Base-by-base conservation (phyloP, 1,140 invertebrate species). In the Bombus pyrosoma region DNA sequence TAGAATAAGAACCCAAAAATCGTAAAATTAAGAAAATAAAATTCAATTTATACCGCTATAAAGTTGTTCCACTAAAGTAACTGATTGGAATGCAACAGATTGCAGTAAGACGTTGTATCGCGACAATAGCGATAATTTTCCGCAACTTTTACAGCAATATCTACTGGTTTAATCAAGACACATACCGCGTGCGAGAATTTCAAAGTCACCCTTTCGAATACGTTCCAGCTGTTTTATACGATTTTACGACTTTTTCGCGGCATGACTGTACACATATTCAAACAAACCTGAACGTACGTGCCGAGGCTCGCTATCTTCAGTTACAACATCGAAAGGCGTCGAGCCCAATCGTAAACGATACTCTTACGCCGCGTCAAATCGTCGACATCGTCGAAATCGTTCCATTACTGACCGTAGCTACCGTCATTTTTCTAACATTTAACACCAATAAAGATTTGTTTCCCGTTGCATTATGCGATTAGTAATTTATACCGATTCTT, bases 321-420 rank as follows among this genome's bases (percentile, higher is more conserved):
- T 53, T 77, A 83, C 62, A 77, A 83, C 41, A 5, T 10, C 25
- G 43, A 68, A 32, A 68, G 34, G 73, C 76, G 59, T 82, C 72
- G 25, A 82, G 59, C 41, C 22, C 53, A 83, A 83, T 76, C 72
- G 59, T 76, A 82, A 82, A 82, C 37, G 71, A 62, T 74, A n/a
- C 13, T n/a, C 25, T 81, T 43, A 25, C 25, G 4, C n/a, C 18
- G 25, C 47, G 47, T 8, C 18, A 22, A 53, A 53, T 53, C 47
- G 47, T 15, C 39, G 34, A 81, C 53, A 43, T 43, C 37, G 47
- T 59, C 47, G 69, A 73, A 62, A 73, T 32, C 62, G 22, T 34
- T 32, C n/a, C 41, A 28, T 68, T 47, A 66, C 62, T 10, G 43
- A 18, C 15, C 72, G 22, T 75, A 34, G n/a, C 18, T 4, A 22